Base-by-base conservation (phyloP, 1,140 invertebrate species). In the Olivierus martensii region DNA sequence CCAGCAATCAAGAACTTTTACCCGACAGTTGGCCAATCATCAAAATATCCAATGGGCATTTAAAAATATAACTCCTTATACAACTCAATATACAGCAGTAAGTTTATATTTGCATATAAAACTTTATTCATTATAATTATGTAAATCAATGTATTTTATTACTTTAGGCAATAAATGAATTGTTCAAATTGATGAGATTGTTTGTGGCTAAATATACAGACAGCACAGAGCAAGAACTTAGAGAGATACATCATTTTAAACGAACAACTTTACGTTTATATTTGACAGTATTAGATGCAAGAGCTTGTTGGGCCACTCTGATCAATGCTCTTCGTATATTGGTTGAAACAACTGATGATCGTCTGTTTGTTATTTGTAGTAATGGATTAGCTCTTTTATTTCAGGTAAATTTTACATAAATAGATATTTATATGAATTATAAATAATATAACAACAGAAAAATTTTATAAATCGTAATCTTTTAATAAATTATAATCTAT, bases 41-140 rank as follows among this genome's bases (percentile, higher is more conserved):
- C 89, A 93, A 71, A 94, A 95, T 71, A 80, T 94, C 39, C 85
- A 89, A 65, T 95, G 90, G 90, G 90, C 90, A 45, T 94, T 93
- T 68, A 87, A 92, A 64, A 93, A 94, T 66, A 93, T 95, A 49
- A 89, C 87, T 17, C 87, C 87, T 14, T 88, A 91, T 73, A 86
- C 87, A 15, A 87, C 86, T 21, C 87, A 94, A 62, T 95, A 95
- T 72, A 80, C 83, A 38, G 78, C 78, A 18, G 81, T 82, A 68
- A 73, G 72, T 68, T 38, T 15, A 35, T 12, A 46, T 36, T 15
- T 18, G 1, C 1, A n/a, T n/a, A n/a, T n/a, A n/a, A 11, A 11
- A 11, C 10, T n/a, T 2, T 38, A n/a, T n/a, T n/a, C n/a, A n/a
- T n/a, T n/a, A n/a, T n/a, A n/a, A n/a, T n/a, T n/a, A n/a, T n/a